Evolutionary conservation across 1,140 invertebrate species (phyloP).

Genomic region (Penaeus indicus): DNA sequence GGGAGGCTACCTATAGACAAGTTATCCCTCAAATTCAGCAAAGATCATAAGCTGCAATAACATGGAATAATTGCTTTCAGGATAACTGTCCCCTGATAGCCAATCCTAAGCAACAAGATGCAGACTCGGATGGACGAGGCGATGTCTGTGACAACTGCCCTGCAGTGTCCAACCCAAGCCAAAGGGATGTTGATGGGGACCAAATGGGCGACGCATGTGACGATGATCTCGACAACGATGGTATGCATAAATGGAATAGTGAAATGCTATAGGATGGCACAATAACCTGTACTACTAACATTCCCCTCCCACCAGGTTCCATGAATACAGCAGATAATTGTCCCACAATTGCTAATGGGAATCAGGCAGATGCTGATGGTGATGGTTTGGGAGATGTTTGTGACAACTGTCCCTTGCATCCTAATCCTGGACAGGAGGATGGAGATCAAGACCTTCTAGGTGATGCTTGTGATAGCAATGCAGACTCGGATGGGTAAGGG

Average conservation of each 20-base stretch:
- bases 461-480: too few species aligned
- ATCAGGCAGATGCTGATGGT: slow-evolving; percentile 81
- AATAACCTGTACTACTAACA: too few species aligned
- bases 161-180: slow-evolving; percentile 82
- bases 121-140: slow-evolving; percentile 81
- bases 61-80: too few species aligned
- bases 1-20: too few species aligned
- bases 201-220: slow-evolving; percentile 83
- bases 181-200: slow-evolving; percentile 81
- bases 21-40: too few species aligned
- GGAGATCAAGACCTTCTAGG: too few species aligned
- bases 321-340: slow-evolving; percentile 80
- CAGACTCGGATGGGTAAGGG: too few species aligned
- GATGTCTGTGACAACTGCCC: slow-evolving; percentile 88
- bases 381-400: slow-evolving; percentile 84
- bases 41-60: too few species aligned
- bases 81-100: slow-evolving; percentile 67
- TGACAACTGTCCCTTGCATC: slow-evolving; percentile 84
- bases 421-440: slow-evolving; percentile 29
- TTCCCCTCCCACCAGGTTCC: too few species aligned
- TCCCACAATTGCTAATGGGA: slow-evolving; percentile 80
- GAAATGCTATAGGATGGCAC: too few species aligned
- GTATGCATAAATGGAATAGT: too few species aligned
- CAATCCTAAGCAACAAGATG: slow-evolving; percentile 83
- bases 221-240: slow-evolving; percentile 72